Base-by-base conservation (phyloP, 1,140 invertebrate genomes). In the Gyrodactylus bullatarudis region DNA sequence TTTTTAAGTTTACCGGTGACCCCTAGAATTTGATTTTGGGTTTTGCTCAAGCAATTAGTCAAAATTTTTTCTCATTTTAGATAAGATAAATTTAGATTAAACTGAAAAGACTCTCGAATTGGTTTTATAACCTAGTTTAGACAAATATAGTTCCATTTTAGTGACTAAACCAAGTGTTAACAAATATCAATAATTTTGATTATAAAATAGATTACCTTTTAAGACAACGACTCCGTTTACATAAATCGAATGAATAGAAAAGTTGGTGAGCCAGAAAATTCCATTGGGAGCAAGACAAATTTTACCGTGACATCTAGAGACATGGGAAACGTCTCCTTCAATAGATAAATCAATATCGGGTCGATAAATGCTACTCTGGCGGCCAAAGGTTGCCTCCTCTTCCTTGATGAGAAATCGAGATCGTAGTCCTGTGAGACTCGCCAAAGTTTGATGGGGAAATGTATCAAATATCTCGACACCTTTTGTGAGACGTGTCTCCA, bases 171-270 rank as follows among this genome's bases (percentile, higher is more conserved):
- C n/a, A n/a, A n/a, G n/a, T n/a, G n/a, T n/a, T n/a, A n/a, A n/a
- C n/a, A n/a, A n/a, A n/a, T n/a, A n/a, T n/a, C n/a, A n/a, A n/a
- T n/a, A n/a, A n/a, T n/a, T n/a, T n/a, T n/a, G n/a, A n/a, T n/a
- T n/a, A n/a, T n/a, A n/a, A n/a, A n/a, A n/a, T n/a, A n/a, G n/a
- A n/a, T 68, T n/a, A 68, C 68, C 23, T 16, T 21, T 8, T 1
- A 71, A 23, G 24, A 71, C 26, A n/a, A 71, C 70, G 20, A 24
- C 70, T 71, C 70, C 70, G 24, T 71, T 24, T 2, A 71, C 70
- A n/a, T 71, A 71, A 25, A 71, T 71, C 24, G 70, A 23, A 8
- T 71, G 70, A 16, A 23, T 71, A 26, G 21, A 21, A 21, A 21
- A 71, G 24, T 71, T 71, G 21, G 26, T 26, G 23, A 71, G 22